Base-by-base conservation (phyloP, 2,113 vertebrate genomes). In the Neodon shergylaensis region DNA sequence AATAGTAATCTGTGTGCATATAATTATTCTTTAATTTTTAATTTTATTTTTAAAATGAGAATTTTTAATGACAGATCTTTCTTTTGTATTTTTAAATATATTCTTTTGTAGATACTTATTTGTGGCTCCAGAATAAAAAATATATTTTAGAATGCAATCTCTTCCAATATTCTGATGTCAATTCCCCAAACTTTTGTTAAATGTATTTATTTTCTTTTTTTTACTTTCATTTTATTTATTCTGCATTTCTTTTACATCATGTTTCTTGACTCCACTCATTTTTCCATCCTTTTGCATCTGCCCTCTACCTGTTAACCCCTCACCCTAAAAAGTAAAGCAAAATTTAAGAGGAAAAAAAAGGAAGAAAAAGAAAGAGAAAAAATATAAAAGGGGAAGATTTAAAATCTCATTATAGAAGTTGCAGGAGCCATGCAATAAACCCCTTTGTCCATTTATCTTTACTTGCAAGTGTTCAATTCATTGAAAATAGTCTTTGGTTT, bases 1-100 rank as follows among this genome's bases (percentile, higher is more conserved):
- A 87, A 12, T 63, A 79, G 9, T 24, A 42, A 70, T 54, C 5
- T 11, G 2, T 1, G 1, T 1, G 0, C 1, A 22, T 70, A 52
- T 61, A 61, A n/a, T 3, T 16, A 26, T 73, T 3, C 26, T 33
- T 47, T 10, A 54, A 47, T 24, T 19, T 42, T 82, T 54, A 81
- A 72, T 7, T 21, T 10, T 66, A 77, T 91, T 90, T 54, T 19
- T 49, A 70, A 87, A 63, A 54, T 81, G 31, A 94, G 6, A 88
- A 11, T 65, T 82, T 26, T 36, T 49, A 63, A 88, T 78, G 16
- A 68, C 31, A 84, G 91, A 39, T 3, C 5, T 33, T 1, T 63
- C 79, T 82, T 5, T 58, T 12, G 77, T 93, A 93, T 0, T 5
- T 79, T 11, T 12, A 77, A 11, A 7, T 1, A 49, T 33, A 68